Conservation (phyloP, 2,113 vertebrate genomes). For the Platysteira castanea region DNA sequence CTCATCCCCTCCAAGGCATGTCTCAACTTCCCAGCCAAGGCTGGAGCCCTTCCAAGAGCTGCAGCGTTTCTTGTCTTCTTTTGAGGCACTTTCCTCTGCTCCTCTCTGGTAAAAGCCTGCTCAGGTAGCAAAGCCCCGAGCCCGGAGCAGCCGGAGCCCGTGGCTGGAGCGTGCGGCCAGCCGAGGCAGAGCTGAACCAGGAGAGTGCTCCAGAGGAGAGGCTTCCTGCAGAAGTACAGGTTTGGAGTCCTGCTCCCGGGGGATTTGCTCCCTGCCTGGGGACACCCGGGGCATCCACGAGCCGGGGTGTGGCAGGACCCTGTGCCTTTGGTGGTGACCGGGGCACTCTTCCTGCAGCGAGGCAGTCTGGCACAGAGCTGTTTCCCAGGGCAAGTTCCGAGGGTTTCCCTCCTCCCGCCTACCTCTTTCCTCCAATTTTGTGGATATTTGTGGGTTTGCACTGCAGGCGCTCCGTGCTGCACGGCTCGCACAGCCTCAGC, state of each 20-base stretch:
- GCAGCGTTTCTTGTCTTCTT: background rate
- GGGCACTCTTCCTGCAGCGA: background rate
- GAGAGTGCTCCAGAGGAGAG: background rate
- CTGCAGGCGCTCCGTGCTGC: background rate
- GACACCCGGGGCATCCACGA: accelerated
- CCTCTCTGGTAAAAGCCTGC: background rate
- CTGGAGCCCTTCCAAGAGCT: conserved; percentile 1
- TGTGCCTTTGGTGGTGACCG: background rate
- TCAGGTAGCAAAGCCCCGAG: background rate
- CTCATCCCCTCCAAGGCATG: conserved; percentile 52
- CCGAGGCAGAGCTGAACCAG: background rate
- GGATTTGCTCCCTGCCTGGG: background rate
- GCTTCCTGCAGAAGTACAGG: background rate
- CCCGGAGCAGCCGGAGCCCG: background rate
- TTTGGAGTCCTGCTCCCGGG: background rate
- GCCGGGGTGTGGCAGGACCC: background rate
- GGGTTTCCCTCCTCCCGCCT: conserved; percentile 25
- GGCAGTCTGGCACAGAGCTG: background rate
- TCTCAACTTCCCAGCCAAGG: conserved; percentile 38
- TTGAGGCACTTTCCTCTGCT: conserved; percentile 6
- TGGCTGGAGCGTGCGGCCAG: background rate
- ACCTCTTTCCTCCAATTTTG: conserved; percentile 25
- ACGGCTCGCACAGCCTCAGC: background rate
- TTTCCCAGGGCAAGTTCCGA: background rate
- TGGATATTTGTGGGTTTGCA: background rate